Evolutionary conservation across 2,888 invertebrate species (phyloP).

Genomic region (Pollenia griseotomentosa): DNA sequence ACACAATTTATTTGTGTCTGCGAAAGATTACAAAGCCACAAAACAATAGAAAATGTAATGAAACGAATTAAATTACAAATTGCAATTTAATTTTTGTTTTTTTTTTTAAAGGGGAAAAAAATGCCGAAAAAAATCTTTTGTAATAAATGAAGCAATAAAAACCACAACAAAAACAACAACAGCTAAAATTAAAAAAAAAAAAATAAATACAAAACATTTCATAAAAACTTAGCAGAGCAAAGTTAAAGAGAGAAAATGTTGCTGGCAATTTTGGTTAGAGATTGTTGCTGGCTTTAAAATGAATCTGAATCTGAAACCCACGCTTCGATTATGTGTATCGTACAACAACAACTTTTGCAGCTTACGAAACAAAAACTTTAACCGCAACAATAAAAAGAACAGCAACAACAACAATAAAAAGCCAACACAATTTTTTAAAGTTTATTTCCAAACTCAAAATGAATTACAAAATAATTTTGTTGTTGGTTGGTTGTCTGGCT

Average conservation of each 20-base stretch:
- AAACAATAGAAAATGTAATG: conserved; percentile 5
- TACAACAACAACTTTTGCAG: neutral
- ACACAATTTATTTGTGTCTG: conserved; percentile 23
- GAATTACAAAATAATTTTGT: conserved; percentile 54
- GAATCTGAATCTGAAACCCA: conserved; percentile 67
- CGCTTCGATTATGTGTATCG: conserved; percentile 68
- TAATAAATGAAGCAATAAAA: conserved; percentile 53
- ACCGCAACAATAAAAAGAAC: neutral
- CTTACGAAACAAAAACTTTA: neutral
- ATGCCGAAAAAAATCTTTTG: conserved; percentile 12
- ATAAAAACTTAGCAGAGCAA: conserved; percentile 1
- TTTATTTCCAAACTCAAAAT: conserved; percentile 52
- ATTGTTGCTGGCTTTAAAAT: conserved; percentile 30
- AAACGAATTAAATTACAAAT: conserved; percentile 58
- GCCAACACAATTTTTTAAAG: conserved; percentile 27
- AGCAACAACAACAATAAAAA: conserved; percentile 5
- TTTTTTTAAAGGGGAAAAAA: conserved; percentile 15
- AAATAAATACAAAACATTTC: conserved; percentile 33
- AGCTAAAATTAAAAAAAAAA: neutral
- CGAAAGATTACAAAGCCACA: conserved; percentile 2
- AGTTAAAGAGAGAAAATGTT: neutral
- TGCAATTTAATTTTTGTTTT: conserved; percentile 53
- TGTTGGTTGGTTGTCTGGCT: neutral
- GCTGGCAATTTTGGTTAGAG: conserved; percentile 26
- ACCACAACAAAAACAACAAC: neutral